phyloP scores from a whole-genome alignment of 2,888 invertebrate species.

The Eupithecia insigniata region DNA sequence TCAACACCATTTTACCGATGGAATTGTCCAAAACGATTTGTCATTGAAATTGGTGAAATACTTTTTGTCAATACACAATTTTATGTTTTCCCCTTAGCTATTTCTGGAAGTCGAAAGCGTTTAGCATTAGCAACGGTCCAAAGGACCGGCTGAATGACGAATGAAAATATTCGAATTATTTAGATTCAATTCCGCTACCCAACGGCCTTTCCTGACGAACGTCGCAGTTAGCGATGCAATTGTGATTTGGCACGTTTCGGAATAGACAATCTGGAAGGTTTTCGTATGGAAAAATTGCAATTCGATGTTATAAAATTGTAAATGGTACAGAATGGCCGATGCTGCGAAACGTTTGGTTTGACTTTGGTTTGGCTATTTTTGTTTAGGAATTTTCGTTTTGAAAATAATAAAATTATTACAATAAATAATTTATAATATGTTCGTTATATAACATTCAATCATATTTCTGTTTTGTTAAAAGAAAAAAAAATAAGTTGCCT shows the following conservation, averaged over 20 bases:
- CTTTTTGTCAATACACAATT: neutral
- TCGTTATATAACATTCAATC: no score
- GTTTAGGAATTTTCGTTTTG: neutral
- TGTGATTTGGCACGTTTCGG: constrained; percentile 33
- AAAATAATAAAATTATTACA: no score
- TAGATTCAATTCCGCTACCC: constrained; percentile 35
- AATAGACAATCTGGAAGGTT: constrained; percentile 20
- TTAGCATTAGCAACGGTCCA: constrained; percentile 49
- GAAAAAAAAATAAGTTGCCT: no score
- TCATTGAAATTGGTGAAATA: neutral
- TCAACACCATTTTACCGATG: neutral
- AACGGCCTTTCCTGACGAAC: constrained; percentile 1
- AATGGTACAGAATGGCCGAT: neutral
- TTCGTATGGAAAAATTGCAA: constrained; percentile 14
- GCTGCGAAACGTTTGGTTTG: neutral
- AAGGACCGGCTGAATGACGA: constrained; percentile 24
- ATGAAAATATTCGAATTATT: constrained; percentile 50
- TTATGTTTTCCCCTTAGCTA: constrained; percentile 4
- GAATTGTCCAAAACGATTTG: neutral
- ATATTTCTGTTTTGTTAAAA: no score
- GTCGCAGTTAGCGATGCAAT: constrained; percentile 23
- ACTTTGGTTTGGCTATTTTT: neutral
- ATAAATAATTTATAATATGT: no score
- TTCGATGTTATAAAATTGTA: constrained; percentile 10
- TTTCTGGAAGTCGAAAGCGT: constrained; percentile 23